Conservation (phyloP, 2,797 vertebrate species). For the Simalia tracyae region DNA sequence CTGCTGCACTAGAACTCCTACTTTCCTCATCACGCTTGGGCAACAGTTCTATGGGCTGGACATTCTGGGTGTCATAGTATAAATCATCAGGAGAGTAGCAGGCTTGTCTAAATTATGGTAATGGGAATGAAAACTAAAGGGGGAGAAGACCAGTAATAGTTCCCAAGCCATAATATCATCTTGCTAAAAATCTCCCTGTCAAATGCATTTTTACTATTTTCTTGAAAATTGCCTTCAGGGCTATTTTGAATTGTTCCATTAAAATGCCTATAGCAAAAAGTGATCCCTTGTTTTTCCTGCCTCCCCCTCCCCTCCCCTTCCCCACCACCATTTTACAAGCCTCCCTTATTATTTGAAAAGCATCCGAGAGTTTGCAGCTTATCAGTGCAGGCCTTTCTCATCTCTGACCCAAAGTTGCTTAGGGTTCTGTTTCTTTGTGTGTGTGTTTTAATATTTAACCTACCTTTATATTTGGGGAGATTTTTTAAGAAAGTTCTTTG, state of each 20-base stretch:
- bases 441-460: neutral
- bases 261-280: neutral
- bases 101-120: neutral
- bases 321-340: neutral
- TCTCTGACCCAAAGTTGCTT: neutral
- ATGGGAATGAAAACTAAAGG: neutral
- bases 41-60: neutral
- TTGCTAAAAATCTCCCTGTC: neutral
- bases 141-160: neutral
- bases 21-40: neutral
- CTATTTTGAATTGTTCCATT: neutral
- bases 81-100: neutral
- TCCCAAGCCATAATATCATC: neutral
- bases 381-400: neutral
- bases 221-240: neutral
- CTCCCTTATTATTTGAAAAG: neutral
- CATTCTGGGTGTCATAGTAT: neutral
- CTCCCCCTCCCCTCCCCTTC: neutral
- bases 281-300: neutral
- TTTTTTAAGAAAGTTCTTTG: neutral
- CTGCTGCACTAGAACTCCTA: neutral
- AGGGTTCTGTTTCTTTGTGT: neutral
- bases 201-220: neutral
- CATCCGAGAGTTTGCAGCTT: neutral
- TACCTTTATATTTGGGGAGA: neutral